Conservation (phyloP, 2,888 invertebrate genomes). For the Dicyrtoma fusca region DNA sequence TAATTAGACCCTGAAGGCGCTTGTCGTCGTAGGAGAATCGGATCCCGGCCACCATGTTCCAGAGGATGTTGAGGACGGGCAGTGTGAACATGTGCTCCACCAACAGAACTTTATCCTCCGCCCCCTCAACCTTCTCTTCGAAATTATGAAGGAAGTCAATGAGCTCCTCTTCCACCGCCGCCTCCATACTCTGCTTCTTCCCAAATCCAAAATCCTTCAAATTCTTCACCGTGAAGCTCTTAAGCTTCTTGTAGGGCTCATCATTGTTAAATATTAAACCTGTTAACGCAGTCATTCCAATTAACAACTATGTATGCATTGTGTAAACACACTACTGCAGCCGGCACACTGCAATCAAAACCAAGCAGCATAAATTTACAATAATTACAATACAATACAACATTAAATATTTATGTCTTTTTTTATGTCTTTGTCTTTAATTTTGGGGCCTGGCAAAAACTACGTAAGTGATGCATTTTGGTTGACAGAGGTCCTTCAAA, state of each 20-base stretch:
- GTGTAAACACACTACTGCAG: too few relatives aligned
- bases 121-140: constrained; percentile 26
- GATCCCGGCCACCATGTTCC: constrained; percentile 50
- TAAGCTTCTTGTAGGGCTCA: constrained; percentile 45
- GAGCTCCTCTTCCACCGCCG: constrained; percentile 50
- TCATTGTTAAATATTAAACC: constrained; percentile 54
- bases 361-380: too few relatives aligned
- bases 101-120: constrained; percentile 32
- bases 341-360: too few relatives aligned
- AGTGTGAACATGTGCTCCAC: constrained; percentile 49
- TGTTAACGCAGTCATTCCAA: constrained; percentile 7
- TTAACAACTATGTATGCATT: background rate
- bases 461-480: too few relatives aligned
- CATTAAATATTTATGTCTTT: too few relatives aligned
- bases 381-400: too few relatives aligned
- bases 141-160: constrained; percentile 46
- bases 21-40: constrained; percentile 50
- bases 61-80: constrained; percentile 53
- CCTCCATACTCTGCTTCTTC: constrained; percentile 48
- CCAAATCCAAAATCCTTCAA: constrained; percentile 53
- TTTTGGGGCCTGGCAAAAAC: too few relatives aligned
- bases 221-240: constrained; percentile 46
- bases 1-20: constrained; percentile 44
- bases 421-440: too few relatives aligned
- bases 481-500: too few relatives aligned